phyloP scores from a whole-genome alignment of 1,140 invertebrate genomes.

The Drosophila sturtevanti region DNA sequence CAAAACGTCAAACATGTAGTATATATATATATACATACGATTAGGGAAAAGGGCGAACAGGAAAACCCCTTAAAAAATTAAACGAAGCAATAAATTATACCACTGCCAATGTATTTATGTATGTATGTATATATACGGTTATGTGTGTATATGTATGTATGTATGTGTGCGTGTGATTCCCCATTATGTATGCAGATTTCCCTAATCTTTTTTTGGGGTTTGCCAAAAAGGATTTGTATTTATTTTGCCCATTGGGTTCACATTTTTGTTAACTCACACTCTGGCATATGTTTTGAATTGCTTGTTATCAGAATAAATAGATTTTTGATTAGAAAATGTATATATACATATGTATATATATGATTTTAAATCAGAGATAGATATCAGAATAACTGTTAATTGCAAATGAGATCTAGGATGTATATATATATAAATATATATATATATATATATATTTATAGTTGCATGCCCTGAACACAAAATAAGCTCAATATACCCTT shows the following conservation, averaged over 20 bases:
- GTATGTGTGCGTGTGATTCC: constrained; percentile 50
- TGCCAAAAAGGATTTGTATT: constrained; percentile 25
- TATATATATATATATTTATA: no score
- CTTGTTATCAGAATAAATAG: neutral
- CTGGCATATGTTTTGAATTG: neutral
- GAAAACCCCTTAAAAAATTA: constrained; percentile 49
- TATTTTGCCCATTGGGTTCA: neutral
- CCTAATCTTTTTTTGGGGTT: constrained; percentile 40
- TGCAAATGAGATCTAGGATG: no score
- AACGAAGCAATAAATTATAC: constrained; percentile 72
- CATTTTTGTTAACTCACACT: neutral
- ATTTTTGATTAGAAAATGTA: neutral
- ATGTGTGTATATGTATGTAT: neutral
- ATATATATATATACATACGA: no score
- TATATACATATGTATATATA: neutral
- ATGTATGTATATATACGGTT: no score
- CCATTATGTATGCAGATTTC: constrained; percentile 66
- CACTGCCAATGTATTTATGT: constrained; percentile 43
- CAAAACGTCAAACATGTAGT: no score
- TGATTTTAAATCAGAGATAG: neutral
- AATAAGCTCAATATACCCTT: no score
- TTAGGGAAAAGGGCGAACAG: neutral
- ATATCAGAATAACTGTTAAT: no score
- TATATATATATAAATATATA: no score
- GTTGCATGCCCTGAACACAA: no score